Conservation (phyloP, 2,888 invertebrate genomes). For the Agrochola lychnidis region DNA sequence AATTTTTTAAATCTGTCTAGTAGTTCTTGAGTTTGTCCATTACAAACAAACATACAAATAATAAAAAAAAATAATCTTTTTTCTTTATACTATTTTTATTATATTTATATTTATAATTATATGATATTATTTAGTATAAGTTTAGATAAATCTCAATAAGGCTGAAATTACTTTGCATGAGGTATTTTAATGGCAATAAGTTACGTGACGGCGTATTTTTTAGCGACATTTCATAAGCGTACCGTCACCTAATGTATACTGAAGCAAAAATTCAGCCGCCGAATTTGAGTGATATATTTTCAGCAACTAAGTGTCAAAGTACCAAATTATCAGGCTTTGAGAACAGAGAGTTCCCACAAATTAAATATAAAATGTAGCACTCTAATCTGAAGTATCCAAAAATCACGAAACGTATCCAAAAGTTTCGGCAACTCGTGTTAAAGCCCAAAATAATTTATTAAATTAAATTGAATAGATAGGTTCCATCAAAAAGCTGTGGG, state of each 20-base stretch:
- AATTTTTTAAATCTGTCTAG: too few species aligned
- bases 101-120: too few species aligned
- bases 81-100: too few species aligned
- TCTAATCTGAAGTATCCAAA: conserved; percentile 6
- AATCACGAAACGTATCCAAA: conserved; percentile 42
- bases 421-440: conserved; percentile 44
- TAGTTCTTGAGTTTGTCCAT: too few species aligned
- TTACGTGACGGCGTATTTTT: not conserved
- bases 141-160: too few species aligned
- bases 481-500: conserved; percentile 53
- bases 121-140: too few species aligned
- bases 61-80: too few species aligned
- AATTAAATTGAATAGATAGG: conserved; percentile 63
- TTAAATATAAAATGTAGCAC: conserved; percentile 21
- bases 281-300: not conserved
- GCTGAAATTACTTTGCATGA: not conserved
- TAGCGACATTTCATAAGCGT: not conserved
- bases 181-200: not conserved
- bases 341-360: conserved; percentile 3
- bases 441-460: conserved; percentile 58
- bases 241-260: too few species aligned
- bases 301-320: not conserved
- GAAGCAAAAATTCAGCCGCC: not conserved
- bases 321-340: not conserved
- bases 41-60: too few species aligned